Percentiles rank a stretch among this genome's conserved stretches.
Conservation (phyloP, 2,113 vertebrate genomes). For the Pituophis catenifer region DNA sequence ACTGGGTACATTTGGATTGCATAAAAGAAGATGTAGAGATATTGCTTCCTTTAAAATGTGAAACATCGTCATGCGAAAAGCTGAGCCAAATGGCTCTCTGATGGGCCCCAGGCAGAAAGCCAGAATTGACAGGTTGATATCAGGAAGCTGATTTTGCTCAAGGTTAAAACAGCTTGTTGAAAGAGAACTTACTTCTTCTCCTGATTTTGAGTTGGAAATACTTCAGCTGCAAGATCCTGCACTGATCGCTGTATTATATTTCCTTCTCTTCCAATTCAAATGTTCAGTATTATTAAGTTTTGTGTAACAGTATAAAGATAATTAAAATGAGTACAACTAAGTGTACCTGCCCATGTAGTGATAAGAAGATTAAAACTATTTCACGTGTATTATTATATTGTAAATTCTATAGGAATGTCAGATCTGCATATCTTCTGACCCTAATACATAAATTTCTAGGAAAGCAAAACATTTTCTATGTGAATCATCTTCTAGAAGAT, state of each 20-base stretch:
- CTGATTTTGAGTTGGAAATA: no score
- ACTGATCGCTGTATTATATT: background rate
- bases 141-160: background rate
- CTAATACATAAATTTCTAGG: background rate
- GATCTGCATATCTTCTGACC: background rate
- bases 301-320: background rate
- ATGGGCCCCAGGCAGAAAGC: background rate
- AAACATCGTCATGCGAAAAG: background rate
- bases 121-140: background rate
- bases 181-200: background rate
- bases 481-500: background rate
- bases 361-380: background rate
- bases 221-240: background rate
- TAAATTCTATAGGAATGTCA: background rate
- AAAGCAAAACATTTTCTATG: background rate
- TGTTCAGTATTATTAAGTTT: background rate
- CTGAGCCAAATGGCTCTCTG: background rate
- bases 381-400: background rate
- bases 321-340: background rate
- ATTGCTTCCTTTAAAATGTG: background rate
- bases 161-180: background rate
- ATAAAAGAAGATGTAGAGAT: background rate
- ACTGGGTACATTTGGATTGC: background rate
- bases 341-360: background rate
- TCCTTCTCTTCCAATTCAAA: background rate